These are phyloP conservation scores for Thyatira batis DNA, from an alignment of 2,888 invertebrate species.

Conservation along the genomic window DNA sequence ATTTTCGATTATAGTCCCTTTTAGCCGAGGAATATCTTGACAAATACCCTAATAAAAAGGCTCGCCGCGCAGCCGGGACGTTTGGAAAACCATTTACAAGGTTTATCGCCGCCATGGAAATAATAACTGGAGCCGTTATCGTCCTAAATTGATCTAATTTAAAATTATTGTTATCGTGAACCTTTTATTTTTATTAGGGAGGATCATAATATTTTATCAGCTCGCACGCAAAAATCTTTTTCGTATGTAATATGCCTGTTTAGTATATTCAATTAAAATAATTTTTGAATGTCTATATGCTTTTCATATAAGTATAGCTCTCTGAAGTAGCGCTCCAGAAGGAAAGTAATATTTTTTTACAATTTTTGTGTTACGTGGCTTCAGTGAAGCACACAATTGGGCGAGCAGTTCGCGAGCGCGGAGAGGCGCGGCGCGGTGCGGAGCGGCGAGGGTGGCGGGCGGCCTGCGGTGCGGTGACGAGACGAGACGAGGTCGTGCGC, in stretches of 20 bases:
- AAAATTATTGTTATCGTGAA: conserved; percentile 78
- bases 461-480: background rate
- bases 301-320: no score
- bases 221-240: conserved; percentile 44
- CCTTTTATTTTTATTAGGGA: conserved; percentile 75
- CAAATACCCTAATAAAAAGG: conserved; percentile 80
- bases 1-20: conserved; percentile 73
- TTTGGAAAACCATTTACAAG: conserved; percentile 81
- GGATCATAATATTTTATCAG: conserved; percentile 68
- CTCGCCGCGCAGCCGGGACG: conserved; percentile 71
- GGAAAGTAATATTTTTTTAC: background rate
- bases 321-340: no score
- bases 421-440: background rate
- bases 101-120: conserved; percentile 80
- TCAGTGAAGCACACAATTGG: background rate
- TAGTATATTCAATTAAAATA: background rate
- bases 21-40: conserved; percentile 74
- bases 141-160: conserved; percentile 80
- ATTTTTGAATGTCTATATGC: background rate
- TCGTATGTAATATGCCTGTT: conserved; percentile 32
- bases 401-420: background rate
- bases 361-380: background rate
- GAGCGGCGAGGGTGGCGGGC: background rate
- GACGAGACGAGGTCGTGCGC: background rate
- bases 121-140: conserved; percentile 80